Evolutionary conservation across 1,140 invertebrate species (phyloP).

Genomic region (Antheraea pernyi): DNA sequence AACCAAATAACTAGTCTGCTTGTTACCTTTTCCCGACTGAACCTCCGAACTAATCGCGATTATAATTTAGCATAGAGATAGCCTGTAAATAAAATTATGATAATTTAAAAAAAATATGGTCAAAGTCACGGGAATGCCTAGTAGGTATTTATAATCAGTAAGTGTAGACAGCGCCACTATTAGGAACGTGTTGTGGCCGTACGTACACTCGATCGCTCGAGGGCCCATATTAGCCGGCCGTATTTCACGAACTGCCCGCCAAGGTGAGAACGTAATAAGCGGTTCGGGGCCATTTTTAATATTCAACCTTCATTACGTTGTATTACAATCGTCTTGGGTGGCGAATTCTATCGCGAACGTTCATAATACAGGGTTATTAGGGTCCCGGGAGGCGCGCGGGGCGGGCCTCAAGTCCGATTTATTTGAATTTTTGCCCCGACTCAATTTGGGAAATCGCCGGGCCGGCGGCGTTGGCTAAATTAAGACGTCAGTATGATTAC

Average conservation of each 20-base stretch:
- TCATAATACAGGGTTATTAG: slow-evolving; percentile 71
- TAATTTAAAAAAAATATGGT: no score
- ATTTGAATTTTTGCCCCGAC: slow-evolving; percentile 77
- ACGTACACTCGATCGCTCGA: slow-evolving; percentile 20
- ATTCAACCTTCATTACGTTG: slow-evolving; percentile 76
- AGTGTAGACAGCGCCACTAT: slow-evolving; percentile 48
- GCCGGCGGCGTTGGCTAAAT: slow-evolving; percentile 73
- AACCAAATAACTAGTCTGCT: no score
- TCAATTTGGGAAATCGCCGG: slow-evolving; percentile 76
- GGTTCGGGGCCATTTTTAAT: slow-evolving; percentile 76
- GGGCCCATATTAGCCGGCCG: slow-evolving; percentile 68
- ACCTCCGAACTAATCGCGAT: no score
- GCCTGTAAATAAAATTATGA: no score
- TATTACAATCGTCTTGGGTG: slow-evolving; percentile 78
- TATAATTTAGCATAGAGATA: no score
- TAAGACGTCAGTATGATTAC: slow-evolving; percentile 78
- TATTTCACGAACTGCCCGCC: slow-evolving; percentile 68
- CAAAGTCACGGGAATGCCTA: no score
- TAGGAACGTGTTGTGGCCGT: slow-evolving; percentile 25
- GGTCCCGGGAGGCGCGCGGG: slow-evolving; percentile 44
- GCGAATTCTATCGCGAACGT: slow-evolving; percentile 76
- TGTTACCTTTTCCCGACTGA: no score
- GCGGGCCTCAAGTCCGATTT: slow-evolving; percentile 67
- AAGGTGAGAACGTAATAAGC: slow-evolving; percentile 79
- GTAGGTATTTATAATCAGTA: no score